These are phyloP conservation scores for Mirza zaza DNA, from an alignment of 2,113 vertebrate species.

Conservation along the genomic window DNA sequence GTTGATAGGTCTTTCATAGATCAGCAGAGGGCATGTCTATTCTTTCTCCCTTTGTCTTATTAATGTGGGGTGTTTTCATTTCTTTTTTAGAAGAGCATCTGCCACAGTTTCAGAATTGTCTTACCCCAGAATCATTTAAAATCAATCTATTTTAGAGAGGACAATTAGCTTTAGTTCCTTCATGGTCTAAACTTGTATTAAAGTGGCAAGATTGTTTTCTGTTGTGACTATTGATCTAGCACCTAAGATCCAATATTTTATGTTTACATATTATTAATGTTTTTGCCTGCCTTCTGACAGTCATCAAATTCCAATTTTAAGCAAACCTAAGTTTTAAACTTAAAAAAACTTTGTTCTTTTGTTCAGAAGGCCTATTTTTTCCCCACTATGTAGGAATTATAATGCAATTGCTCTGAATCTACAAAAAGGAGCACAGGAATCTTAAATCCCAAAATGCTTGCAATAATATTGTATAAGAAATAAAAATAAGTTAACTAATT, in stretches of 20 bases:
- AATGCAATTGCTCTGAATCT: neutral
- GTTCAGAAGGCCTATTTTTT: neutral
- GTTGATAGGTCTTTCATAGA: neutral
- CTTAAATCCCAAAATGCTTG: neutral
- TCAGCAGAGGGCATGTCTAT: neutral
- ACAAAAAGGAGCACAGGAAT: neutral
- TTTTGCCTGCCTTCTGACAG: neutral
- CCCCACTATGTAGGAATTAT: neutral
- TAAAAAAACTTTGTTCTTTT: neutral
- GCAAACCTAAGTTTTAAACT: neutral
- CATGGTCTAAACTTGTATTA: neutral
- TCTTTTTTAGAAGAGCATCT: neutral
- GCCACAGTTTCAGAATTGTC: neutral
- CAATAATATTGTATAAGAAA: neutral
- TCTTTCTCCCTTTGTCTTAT: neutral
- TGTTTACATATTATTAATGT: neutral
- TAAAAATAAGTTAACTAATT: conserved; percentile 3
- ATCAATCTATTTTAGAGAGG: neutral
- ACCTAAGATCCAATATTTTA: neutral
- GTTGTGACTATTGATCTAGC: neutral
- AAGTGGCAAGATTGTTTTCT: neutral
- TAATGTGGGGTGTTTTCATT: neutral
- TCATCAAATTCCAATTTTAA: neutral
- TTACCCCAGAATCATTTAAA: conserved; percentile 13
- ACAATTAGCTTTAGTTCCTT: neutral